A percentile compares a stretch with the other conserved stretches of the same genome.
Conservation (phyloP, 1,140 invertebrate genomes). For the Whitmania pigra region DNA sequence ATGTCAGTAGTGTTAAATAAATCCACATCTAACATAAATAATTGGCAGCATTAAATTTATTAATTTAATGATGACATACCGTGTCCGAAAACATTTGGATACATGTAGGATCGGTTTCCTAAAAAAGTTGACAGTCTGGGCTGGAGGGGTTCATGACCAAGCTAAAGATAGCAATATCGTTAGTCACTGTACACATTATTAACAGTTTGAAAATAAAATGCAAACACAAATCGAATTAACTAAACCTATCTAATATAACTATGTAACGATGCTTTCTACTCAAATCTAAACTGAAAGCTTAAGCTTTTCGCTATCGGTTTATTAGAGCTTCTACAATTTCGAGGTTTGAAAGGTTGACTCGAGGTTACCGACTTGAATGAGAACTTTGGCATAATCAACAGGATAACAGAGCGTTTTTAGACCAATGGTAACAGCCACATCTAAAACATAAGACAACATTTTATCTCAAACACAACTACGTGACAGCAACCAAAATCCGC, state of each 20-base stretch:
- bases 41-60: background rate
- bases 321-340: too few species aligned
- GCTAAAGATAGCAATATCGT: slow-evolving; percentile 28
- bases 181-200: background rate
- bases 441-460: background rate
- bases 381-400: slow-evolving; percentile 37
- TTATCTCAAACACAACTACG: background rate
- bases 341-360: background rate
- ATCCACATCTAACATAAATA: background rate
- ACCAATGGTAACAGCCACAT: slow-evolving; percentile 29
- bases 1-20: too few species aligned
- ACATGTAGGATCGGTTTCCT: slow-evolving; percentile 59
- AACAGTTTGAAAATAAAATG: slow-evolving; percentile 1
- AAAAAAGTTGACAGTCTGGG: slow-evolving; percentile 59
- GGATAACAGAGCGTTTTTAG: slow-evolving; percentile 35
- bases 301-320: too few species aligned
- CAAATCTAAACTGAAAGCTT: too few species aligned
- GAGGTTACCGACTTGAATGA: slow-evolving; percentile 35
- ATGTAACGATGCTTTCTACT: too few species aligned
- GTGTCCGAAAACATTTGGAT: slow-evolving; percentile 46
- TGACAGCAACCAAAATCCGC: too few species aligned
- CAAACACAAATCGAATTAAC: background rate
- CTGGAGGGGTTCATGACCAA: slow-evolving; percentile 62
- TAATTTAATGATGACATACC: background rate
- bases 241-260: too few species aligned